Base-by-base conservation (phyloP, 2,797 vertebrate species). In the Hemibagrus guttatus region DNA sequence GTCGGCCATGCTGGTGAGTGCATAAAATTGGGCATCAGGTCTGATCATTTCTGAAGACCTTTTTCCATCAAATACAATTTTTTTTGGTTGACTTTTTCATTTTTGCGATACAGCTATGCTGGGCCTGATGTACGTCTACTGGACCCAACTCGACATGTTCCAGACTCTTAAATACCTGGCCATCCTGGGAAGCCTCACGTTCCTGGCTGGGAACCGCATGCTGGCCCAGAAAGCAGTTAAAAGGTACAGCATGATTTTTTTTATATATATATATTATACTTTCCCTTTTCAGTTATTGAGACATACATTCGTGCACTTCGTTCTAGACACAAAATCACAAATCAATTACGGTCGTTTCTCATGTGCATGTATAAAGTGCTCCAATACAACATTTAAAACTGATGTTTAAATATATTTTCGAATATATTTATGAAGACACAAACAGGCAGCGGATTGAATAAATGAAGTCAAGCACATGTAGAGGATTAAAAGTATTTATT, bases 71-170 rank as follows among this genome's bases (percentile, higher is more conserved):
- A 72, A 46, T 72, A 26, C 13, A 42, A 14, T n/a, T 74, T 28
- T 75, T 52, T 8, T 39, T 49, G 46, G 35, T 39, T 7, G 13
- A 19, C n/a, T 66, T 66, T 31, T 35, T 14, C 16, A 68, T 17
- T 69, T 42, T 61, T 79, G 16, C 13, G 9, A 19, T 92, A 49
- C 92, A 99, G 98, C 98, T 26, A 95, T 97, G 96, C 92, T 99
- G 92, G 98, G 97, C 69, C 96, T 99, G 89, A 98, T 99, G 98
- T 99, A 99, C 19, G 93, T 99, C 86, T 99, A 99, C 94, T 99
- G 98, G 98, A 99, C 98, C 91, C 97, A 99, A 82, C 97, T 99
- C 89, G 96, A 99, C 96, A 99, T 99, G 98, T 99, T 99, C 95
- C 98, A 99, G 95, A 99, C 98, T 26, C 94, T 99, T 88, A 98